Percentiles rank a stretch among this genome's conserved stretches.
These are phyloP conservation scores for Heliconius ethilla DNA, from an alignment of 2,888 invertebrate genomes.

Conservation along the genomic window DNA sequence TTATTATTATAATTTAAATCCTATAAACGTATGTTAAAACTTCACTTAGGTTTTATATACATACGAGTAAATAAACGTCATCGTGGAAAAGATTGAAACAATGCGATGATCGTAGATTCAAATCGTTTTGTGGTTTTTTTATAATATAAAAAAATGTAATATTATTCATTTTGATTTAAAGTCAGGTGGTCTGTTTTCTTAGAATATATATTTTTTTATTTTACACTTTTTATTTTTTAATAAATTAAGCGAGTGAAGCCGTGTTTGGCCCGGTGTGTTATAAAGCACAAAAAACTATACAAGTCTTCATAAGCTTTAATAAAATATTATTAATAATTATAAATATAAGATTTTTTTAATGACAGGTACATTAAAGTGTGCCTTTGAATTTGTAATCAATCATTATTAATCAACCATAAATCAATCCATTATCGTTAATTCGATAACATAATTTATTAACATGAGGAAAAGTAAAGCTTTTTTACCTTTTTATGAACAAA, in stretches of 20 bases:
- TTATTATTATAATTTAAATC: slow-evolving; percentile 21
- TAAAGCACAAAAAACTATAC: too few species aligned
- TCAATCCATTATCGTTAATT: neutral
- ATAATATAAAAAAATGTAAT: too few species aligned
- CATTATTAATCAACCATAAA: neutral
- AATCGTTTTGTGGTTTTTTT: neutral
- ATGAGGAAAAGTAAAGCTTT: too few species aligned
- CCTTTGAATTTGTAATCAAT: slow-evolving; percentile 1
- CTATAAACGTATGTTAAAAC: slow-evolving; percentile 44
- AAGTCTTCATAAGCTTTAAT: neutral
- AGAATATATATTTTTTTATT: too few species aligned
- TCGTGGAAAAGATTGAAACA: neutral
- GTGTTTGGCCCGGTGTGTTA: too few species aligned
- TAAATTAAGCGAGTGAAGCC: too few species aligned
- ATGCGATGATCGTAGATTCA: neutral
- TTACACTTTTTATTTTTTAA: too few species aligned
- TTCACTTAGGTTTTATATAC: neutral
- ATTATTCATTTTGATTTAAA: too few species aligned
- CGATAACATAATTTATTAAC: neutral
- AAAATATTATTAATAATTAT: neutral
- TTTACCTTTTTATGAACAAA: neutral
- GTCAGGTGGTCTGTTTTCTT: too few species aligned
- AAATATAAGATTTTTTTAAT: neutral
- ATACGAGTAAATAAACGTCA: neutral
- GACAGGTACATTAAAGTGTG: neutral